These are phyloP conservation scores for Ellobius talpinus DNA, from an alignment of 2,113 vertebrate genomes.

Conservation along the genomic window DNA sequence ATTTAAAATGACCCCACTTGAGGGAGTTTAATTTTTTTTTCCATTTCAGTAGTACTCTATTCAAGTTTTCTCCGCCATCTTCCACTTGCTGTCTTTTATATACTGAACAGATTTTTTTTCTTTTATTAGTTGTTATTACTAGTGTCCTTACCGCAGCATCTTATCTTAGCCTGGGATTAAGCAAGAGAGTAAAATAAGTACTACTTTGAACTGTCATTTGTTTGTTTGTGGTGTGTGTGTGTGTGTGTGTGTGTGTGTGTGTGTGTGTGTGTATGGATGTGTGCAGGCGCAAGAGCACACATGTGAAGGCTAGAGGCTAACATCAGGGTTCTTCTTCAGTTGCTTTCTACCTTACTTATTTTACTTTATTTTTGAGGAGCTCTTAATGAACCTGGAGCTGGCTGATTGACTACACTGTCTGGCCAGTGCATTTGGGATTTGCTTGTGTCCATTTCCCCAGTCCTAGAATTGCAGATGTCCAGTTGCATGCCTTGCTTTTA, in stretches of 20 bases:
- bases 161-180: background rate
- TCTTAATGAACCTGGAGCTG: background rate
- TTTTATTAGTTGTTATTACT: background rate
- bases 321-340: background rate
- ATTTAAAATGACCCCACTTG: constrained; percentile 22
- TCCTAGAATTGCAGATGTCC: background rate
- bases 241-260: background rate
- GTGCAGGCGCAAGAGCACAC: background rate
- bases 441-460: background rate
- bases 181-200: background rate
- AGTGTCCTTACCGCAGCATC: background rate
- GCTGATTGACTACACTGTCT: background rate
- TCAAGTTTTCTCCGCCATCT: constrained; percentile 11
- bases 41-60: constrained; percentile 14
- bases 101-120: background rate
- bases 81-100: constrained; percentile 9
- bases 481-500: background rate
- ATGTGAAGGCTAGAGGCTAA: background rate
- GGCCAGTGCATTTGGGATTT: background rate
- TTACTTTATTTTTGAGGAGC: background rate
- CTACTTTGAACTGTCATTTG: background rate
- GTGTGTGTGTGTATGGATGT: background rate
- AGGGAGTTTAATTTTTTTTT: constrained; percentile 5
- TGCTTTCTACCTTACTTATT: background rate
- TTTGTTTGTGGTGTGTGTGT: background rate